Evolutionary conservation across 1,140 invertebrate genomes (phyloP), one percentile per base, ranked within the genome.

Genomic region (Magallana angulata): DNA sequence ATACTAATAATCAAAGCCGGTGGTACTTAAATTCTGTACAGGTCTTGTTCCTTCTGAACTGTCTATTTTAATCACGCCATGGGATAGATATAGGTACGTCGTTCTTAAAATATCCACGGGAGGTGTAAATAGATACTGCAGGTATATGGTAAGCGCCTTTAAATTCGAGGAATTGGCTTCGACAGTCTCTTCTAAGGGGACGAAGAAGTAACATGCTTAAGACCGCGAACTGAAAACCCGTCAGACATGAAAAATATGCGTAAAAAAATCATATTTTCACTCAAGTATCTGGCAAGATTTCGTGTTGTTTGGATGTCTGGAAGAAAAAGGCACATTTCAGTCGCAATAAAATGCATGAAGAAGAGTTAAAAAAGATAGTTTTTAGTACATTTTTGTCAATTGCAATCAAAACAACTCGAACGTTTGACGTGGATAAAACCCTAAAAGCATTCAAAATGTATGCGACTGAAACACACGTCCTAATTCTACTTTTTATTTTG

Each of bases 61-160:
- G 68, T 76, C 24, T 76, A 76, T 76, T 76, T 76, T 76, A 18
- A 76, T 12, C 68, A 30, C 5, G 1, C 18, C 12, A 36, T 4
- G 12, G 24, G 68, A 76, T 76, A 30, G 24, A 76, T 76, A 76
- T 76, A 76, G 68, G 68, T 76, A 76, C 68, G 12, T 18, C 1
- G 7, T 36, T 76, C 68, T 76, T 76, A 76, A 76, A 76, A 76
- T 76, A 76, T 24, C 68, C 24, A 76, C 68, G 24, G 68, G 36
- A 76, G 68, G 68, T 76, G 24, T 76, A 30, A 76, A 76, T 76
- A 76, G 68, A 36, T 76, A 30, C 24, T 30, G 9, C 11, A 30
- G 68, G 68, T 76, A 30, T 76, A 30, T 30, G 68, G 14, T 11
- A 36, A 76, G 9, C 68, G 24, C 36, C 68, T 48, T 48, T 48